Conservation (phyloP, 1,140 invertebrate species). For the Trachymyrmex septentrionalis region DNA sequence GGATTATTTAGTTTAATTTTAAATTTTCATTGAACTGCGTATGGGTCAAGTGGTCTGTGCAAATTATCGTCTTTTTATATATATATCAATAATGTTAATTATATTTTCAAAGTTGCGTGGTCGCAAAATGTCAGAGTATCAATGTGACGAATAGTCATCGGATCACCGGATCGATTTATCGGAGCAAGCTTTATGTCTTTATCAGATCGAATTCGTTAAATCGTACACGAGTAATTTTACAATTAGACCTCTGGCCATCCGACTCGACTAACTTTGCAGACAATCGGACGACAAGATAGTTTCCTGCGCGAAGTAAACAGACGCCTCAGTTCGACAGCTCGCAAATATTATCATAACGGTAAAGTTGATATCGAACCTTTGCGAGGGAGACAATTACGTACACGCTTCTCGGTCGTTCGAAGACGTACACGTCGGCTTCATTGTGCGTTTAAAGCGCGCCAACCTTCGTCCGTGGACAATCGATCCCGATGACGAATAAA, state of each 20-base stretch:
- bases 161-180: background rate
- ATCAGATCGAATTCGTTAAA: slow-evolving; percentile 7
- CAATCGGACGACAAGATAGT: slow-evolving; percentile 9
- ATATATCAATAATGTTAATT: slow-evolving; percentile 16
- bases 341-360: background rate
- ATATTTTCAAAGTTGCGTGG: background rate
- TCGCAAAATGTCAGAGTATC: background rate
- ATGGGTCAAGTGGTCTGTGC: background rate
- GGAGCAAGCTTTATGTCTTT: background rate
- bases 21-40: background rate
- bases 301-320: background rate
- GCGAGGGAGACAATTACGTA: background rate
- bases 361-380: background rate
- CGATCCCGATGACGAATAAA: slow-evolving; percentile 32
- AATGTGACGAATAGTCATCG: background rate
- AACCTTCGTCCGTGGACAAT: slow-evolving; percentile 21
- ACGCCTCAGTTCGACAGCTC: background rate
- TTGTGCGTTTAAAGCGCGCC: background rate
- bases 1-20: slow-evolving; percentile 25
- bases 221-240: background rate
- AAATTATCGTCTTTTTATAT: background rate
- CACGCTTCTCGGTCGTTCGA: background rate
- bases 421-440: background rate
- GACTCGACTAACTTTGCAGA: background rate
- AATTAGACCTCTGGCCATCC: background rate